Conservation (phyloP, 2,797 vertebrate genomes). For the Adrianichthys oophorus region DNA sequence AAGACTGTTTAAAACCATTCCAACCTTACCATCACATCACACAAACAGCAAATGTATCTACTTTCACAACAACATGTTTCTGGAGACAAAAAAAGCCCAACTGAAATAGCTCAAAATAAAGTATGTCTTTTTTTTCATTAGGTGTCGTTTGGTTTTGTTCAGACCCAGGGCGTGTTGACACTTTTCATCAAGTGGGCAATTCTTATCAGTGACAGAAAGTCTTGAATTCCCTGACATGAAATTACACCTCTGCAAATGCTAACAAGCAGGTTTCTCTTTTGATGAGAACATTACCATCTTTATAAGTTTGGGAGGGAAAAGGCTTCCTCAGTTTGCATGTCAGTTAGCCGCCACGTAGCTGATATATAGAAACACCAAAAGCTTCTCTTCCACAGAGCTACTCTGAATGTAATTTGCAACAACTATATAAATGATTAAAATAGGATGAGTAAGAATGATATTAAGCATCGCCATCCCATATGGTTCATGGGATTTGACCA, state of each 20-base stretch:
- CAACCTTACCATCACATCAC: background rate
- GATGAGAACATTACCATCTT: background rate
- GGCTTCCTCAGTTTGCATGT: constrained; percentile 1
- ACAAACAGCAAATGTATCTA: background rate
- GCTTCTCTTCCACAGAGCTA: constrained; percentile 21
- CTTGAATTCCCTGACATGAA: background rate
- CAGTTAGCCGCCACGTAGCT: constrained; percentile 10
- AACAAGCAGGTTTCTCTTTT: background rate
- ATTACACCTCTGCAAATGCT: background rate
- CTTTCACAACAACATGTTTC: background rate
- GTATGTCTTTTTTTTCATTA: background rate
- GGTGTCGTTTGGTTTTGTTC: background rate
- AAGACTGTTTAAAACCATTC: background rate
- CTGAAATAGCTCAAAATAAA: background rate
- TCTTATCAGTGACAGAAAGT: background rate
- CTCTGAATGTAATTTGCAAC: constrained; percentile 42
- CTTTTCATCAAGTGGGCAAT: background rate
- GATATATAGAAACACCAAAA: constrained; percentile 30
- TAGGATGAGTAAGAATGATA: constrained; percentile 26
- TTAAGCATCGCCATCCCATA: constrained; percentile 13
- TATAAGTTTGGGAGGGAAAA: background rate
- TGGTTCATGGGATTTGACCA: constrained; percentile 38
- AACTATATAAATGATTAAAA: constrained; percentile 50
- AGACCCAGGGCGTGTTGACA: background rate
- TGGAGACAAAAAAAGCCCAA: background rate